Conservation (phyloP, 2,797 vertebrate genomes). For the Gambusia yucatana region DNA sequence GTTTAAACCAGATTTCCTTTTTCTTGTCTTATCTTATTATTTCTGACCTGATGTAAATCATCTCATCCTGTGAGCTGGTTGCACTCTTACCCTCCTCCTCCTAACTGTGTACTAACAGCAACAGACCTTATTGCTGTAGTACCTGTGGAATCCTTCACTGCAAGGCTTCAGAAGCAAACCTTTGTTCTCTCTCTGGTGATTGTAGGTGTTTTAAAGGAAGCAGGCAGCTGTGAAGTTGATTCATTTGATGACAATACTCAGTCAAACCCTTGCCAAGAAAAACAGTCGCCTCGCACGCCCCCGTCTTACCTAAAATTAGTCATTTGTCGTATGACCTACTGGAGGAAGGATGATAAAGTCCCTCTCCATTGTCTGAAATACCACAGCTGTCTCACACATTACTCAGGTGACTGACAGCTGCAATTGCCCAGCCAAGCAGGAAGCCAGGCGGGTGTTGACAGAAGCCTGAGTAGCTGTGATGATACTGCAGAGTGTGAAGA, state of each 20-base stretch:
- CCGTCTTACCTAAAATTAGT: slow-evolving; percentile 75
- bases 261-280: slow-evolving; percentile 62
- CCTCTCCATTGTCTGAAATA: slow-evolving; percentile 71
- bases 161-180: neutral
- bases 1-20: neutral
- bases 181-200: neutral
- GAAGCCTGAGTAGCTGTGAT: slow-evolving; percentile 67
- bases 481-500: slow-evolving; percentile 67
- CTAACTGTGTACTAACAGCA: slow-evolving; percentile 19
- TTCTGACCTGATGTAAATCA: neutral
- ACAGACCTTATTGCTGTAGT: slow-evolving; percentile 22
- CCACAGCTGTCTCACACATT: slow-evolving; percentile 67
- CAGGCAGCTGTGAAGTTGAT: neutral
- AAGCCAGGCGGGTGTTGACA: slow-evolving; percentile 56
- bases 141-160: slow-evolving; percentile 5
- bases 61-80: neutral
- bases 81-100: neutral
- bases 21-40: neutral
- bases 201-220: neutral
- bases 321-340: slow-evolving; percentile 69
- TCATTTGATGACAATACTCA: slow-evolving; percentile 38
- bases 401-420: slow-evolving; percentile 77
- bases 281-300: slow-evolving; percentile 48
- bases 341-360: slow-evolving; percentile 70
- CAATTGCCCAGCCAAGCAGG: slow-evolving; percentile 62